Base-by-base conservation (phyloP, 2,797 vertebrate genomes). In the Clamator glandarius region DNA sequence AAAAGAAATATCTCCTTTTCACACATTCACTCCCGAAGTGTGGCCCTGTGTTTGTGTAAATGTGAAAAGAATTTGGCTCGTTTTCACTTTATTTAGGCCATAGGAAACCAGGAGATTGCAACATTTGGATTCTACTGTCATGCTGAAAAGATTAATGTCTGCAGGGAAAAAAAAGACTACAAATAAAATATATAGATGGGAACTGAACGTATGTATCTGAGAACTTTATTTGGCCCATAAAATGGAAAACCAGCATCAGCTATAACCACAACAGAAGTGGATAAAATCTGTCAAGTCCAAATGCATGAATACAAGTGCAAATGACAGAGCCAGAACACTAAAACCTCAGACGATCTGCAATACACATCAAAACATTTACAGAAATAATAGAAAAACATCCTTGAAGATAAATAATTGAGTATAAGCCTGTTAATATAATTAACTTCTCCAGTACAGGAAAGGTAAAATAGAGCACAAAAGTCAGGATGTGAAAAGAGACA, bases 191-290 rank as follows among this genome's bases (percentile, higher is more conserved):
- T 9, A 55, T 21, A 70, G 57, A 82, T 72, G 36, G 18, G 57
- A 85, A 81, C 24, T 77, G 33, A 86, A 80, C 26, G 50, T 31
- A 84, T 19, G 36, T 35, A 61, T 87, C 64, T 84, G 92, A 92
- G 67, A 84, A 89, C 67, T 87, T 86, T 50, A 80, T 73, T 73
- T 93, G 92, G 88, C 59, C 86, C 59, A 55, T 67, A 84, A 91
- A 94, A 84, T 46, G 80, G 93, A 95, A 95, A 95, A 95, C 15
- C 63, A 90, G 74, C 76, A 93, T 89, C 83, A 90, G 76, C 88
- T 89, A 64, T 76, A 90, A 74, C 85, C 88, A 86, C 85, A 94
- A 84, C 41, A 95, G 80, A 89, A 94, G 84, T 13, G 41, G 63
- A 87, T 83, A 52, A 29, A 41, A 76, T 88, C 78, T 95, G 75